Evolutionary conservation across 1,140 invertebrate genomes (phyloP).

Genomic region (Temnothorax longispinosus): DNA sequence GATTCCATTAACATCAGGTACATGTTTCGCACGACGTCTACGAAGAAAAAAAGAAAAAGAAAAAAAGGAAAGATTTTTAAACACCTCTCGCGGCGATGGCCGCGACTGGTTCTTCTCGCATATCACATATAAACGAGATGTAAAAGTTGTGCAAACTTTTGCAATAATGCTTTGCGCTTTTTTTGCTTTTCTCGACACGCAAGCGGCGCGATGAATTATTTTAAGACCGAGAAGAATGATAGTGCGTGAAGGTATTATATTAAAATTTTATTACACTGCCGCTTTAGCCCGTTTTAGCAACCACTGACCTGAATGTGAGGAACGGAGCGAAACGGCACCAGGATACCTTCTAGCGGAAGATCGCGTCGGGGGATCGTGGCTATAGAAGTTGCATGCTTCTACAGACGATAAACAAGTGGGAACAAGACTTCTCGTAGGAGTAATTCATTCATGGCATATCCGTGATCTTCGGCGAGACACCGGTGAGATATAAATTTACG

Average conservation of each 20-base stretch:
- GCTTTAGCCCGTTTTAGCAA: not conserved
- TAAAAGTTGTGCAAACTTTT: conserved; percentile 32
- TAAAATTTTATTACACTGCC: conserved; percentile 36
- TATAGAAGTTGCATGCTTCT: not conserved
- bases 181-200: not conserved
- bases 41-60: not conserved
- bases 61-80: not conserved
- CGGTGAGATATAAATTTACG: not conserved
- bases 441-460: conserved; percentile 30
- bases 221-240: conserved; percentile 17
- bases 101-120: conserved; percentile 15
- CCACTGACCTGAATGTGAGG: not conserved
- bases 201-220: conserved; percentile 9
- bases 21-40: not conserved
- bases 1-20: conserved; percentile 3
- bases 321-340: not conserved
- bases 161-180: not conserved
- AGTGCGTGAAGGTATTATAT: conserved; percentile 1
- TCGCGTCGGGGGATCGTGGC: not conserved
- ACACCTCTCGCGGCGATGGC: no score
- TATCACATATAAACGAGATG: not conserved
- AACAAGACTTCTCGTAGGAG: conserved; percentile 38
- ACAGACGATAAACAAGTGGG: not conserved
- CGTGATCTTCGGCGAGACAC: not conserved
- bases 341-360: not conserved